Evolutionary conservation across 2,888 invertebrate species (phyloP).

Genomic region (Diadegma fenestrale): DNA sequence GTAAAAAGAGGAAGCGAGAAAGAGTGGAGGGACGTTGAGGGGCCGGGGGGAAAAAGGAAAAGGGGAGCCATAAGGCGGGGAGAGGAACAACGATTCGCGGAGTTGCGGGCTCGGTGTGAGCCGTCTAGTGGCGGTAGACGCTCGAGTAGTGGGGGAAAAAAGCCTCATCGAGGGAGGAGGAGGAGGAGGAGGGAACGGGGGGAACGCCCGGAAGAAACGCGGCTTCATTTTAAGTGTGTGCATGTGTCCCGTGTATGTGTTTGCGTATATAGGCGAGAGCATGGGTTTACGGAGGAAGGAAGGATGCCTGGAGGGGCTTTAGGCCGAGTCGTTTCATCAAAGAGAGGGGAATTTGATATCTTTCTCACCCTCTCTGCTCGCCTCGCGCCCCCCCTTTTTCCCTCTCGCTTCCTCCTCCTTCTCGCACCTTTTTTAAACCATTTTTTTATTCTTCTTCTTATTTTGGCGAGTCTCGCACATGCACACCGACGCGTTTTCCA

Average conservation of each 20-base stretch:
- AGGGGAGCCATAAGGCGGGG: constrained; percentile 47
- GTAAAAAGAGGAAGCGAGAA: constrained; percentile 46
- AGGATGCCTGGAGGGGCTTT: constrained; percentile 52
- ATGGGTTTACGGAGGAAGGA: constrained; percentile 63
- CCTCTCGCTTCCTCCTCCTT: neutral
- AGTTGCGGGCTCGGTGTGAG: constrained; percentile 56
- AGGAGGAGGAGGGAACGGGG: no score
- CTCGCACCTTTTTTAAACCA: neutral
- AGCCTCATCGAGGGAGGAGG: constrained; percentile 63
- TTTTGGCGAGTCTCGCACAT: constrained; percentile 7
- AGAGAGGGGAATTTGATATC: constrained; percentile 64
- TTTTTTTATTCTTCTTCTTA: neutral
- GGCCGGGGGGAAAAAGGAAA: constrained; percentile 44
- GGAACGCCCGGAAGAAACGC: constrained; percentile 66
- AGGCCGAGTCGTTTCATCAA: constrained; percentile 46
- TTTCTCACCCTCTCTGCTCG: constrained; percentile 58
- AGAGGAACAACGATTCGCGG: constrained; percentile 38
- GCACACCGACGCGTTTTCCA: constrained; percentile 10
- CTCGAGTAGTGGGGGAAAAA: constrained; percentile 44
- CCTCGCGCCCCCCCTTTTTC: constrained; percentile 11
- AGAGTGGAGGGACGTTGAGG: constrained; percentile 14
- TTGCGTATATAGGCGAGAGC: constrained; percentile 58
- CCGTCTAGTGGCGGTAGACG: constrained; percentile 54
- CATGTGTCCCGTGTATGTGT: constrained; percentile 24
- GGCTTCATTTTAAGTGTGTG: constrained; percentile 25